A percentile compares a stretch with the other conserved stretches of the same genome.
phyloP scores from a whole-genome alignment of 2,113 vertebrate species.

The Gymnorhina tibicen region DNA sequence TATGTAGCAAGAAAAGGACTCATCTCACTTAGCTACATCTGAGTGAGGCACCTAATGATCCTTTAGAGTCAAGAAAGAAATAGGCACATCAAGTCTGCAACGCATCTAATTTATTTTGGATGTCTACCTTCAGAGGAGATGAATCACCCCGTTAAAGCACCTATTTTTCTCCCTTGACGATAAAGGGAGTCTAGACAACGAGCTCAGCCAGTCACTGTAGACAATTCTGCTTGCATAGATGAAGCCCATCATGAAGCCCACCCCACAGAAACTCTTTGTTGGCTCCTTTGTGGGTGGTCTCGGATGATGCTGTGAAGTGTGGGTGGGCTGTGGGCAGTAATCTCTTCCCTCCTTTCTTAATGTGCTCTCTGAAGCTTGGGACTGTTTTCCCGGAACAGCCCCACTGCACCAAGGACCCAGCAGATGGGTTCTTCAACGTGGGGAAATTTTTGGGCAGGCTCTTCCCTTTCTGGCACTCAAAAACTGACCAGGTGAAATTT shows the following conservation, averaged over 20 bases:
- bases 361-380: neutral
- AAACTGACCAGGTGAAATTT: neutral
- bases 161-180: slow-evolving; percentile 42
- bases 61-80: slow-evolving; percentile 50
- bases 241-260: slow-evolving; percentile 2
- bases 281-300: slow-evolving; percentile 35
- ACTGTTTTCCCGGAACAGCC: neutral
- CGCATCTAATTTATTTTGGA: slow-evolving; percentile 60
- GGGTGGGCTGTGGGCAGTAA: slow-evolving; percentile 33
- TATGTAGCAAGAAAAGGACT: neutral
- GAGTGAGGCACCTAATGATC: slow-evolving; percentile 52
- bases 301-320: neutral
- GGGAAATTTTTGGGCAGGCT: neutral
- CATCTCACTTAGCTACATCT: slow-evolving; percentile 44
- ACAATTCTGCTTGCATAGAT: slow-evolving; percentile 1
- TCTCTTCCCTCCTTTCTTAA: slow-evolving; percentile 9
- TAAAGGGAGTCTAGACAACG: slow-evolving; percentile 46
- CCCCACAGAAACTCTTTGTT: slow-evolving; percentile 3
- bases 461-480: neutral
- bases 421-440: neutral
- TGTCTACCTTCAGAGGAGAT: slow-evolving; percentile 50
- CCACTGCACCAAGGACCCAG: neutral
- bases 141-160: slow-evolving; percentile 55
- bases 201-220: slow-evolving; percentile 6
- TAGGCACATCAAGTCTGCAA: slow-evolving; percentile 51